Base-by-base conservation (phyloP, 2,797 vertebrate species). In the Pantherophis alleghaniensis region DNA sequence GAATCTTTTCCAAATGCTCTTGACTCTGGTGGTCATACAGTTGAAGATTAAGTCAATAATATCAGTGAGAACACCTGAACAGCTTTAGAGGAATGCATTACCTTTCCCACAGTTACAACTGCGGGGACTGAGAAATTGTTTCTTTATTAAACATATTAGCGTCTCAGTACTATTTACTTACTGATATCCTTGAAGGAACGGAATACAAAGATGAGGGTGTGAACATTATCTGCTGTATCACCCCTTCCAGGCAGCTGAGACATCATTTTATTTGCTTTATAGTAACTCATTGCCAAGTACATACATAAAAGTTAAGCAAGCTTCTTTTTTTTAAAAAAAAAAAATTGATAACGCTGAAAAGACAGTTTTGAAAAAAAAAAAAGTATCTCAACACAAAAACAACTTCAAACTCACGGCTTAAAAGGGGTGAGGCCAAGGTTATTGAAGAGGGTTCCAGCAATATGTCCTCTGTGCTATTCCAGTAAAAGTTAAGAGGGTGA, bases 251-350 rank as follows among this genome's bases (percentile, higher is more conserved):
- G 92, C 95, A 96, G 95, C 95, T 97, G 95, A 94, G 96, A 96
- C 96, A 96, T 92, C 94, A 94, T 96, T 96, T 94, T 98, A 97
- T 98, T 98, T 98, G 96, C 97, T 97, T 97, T 97, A 96, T 96
- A 96, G 97, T 98, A 97, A 98, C 96, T 97, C 94, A 96, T 96
- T 95, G 95, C 95, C 96, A 97, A 96, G 96, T 96, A 96, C 97
- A 97, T 96, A 96, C 96, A 97, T 96, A 96, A 97, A 97, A 97
- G 96, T 96, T 97, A 97, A 98, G 98, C 96, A 97, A 89, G 18
- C 96, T 97, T 96, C 96, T 96, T 47, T 83, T 47, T 37, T 74
- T 94, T 1, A 28, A 63, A 63, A 66, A 28, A 63, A 16, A 14
- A 95, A 97, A 63, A 93, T 51, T 95, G 96, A 97, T 96, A 98